These are phyloP conservation scores for Catharus bicknelli DNA, from an alignment of 2,113 vertebrate species.

Conservation along the genomic window DNA sequence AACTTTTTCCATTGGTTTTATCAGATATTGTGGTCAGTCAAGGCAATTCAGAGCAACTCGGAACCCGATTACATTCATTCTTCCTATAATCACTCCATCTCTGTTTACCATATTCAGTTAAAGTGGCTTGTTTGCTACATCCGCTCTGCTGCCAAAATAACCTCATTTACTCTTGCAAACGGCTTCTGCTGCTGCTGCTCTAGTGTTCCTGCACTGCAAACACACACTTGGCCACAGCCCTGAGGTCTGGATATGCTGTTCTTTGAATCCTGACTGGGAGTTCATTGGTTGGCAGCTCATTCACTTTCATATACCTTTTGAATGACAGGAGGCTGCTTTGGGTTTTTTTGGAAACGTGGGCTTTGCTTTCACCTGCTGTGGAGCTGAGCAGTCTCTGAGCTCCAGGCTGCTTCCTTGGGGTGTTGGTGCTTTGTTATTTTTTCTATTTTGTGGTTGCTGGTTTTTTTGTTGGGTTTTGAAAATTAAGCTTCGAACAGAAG, in stretches of 20 bases:
- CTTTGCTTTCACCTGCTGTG: constrained; percentile 45
- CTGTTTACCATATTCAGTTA: constrained; percentile 87
- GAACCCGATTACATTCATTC: constrained; percentile 79
- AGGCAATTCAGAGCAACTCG: constrained; percentile 79
- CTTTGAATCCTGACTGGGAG: constrained; percentile 32
- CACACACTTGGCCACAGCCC: constrained; percentile 19
- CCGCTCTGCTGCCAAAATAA: constrained; percentile 78
- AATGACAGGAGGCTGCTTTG: background rate
- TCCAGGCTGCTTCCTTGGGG: background rate
- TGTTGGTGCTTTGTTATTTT: background rate
- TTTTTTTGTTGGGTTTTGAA: constrained; percentile 11
- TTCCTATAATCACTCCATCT: constrained; percentile 82
- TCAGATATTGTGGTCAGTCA: constrained; percentile 84
- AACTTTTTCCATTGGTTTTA: constrained; percentile 88
- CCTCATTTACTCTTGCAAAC: constrained; percentile 75
- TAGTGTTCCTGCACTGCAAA: constrained; percentile 32
- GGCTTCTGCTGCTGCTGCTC: constrained; percentile 28
- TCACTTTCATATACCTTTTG: constrained; percentile 45
- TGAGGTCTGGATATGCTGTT: constrained; percentile 52
- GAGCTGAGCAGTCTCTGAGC: constrained; percentile 17
- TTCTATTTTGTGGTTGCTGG: background rate
- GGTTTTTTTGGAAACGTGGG: background rate
- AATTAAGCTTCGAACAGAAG: background rate
- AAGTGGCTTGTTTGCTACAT: constrained; percentile 82
- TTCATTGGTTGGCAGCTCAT: constrained; percentile 57